Evolutionary conservation across 1,140 invertebrate genomes (phyloP), one percentile per base, ranked within the genome.

Genomic region (Drosophila varians): DNA sequence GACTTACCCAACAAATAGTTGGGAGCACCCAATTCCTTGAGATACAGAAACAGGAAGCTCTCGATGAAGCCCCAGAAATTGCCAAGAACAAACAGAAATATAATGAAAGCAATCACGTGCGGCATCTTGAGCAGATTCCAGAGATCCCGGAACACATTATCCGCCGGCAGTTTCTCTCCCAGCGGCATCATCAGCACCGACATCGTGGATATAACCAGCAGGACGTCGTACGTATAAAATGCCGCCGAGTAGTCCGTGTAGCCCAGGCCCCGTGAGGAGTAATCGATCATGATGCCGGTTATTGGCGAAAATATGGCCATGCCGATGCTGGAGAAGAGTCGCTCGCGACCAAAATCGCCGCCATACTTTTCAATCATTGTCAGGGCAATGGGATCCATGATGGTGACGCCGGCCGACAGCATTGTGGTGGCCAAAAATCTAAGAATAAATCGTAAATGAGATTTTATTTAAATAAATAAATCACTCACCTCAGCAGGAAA

Each of bases 31-130:
- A 97, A 92, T 91, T 96, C 95, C 90, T 95, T 95, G 28, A 97
- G 92, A 91, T 96, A 97, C 62, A 96, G 93, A 88, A 97, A 97
- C 1, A 97, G 91, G 86, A 96, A 97, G 8, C 95, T 96, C 91
- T 97, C 96, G 26, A 96, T 95, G 88, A 96, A 97, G 21, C 96
- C 96, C 95, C 95, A 97, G 87, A 95, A 94, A 83, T 95, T 96
- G 36, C 96, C 96, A 16, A 96, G 90, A 12, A 94, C 92, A 82
- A 96, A 96, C 11, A 96, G 92, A 82, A 96, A 95, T 64, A 95
- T 93, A 68, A 97, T 94, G 80, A 96, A 96, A 11, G 95, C 92
- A 25, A 95, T 94, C 14, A 96, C 93, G 82, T 95, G 94, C 7
- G 95, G 94, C 93, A 95, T 94, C 90, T 94, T 94, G 26, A 95